Evolutionary conservation across 2,888 invertebrate genomes (phyloP).

Genomic region (Platycheirus albimanus): DNA sequence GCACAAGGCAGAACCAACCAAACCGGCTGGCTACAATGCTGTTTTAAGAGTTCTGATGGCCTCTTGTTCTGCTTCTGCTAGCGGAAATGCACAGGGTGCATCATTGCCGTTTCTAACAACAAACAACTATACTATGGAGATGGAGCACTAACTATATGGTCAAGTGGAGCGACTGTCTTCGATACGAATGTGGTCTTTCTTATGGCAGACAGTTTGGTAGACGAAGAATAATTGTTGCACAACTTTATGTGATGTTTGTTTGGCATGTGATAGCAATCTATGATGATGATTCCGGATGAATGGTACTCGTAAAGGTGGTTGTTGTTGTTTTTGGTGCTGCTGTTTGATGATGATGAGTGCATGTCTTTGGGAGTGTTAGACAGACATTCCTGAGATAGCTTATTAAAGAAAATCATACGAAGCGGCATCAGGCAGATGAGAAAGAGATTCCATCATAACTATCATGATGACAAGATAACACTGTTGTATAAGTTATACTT

Average conservation of each 20-base stretch:
- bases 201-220: conserved; percentile 70
- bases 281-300: conserved; percentile 38
- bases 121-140: no score
- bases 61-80: conserved; percentile 38
- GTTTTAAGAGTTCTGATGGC: conserved; percentile 17
- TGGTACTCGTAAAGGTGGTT: not conserved
- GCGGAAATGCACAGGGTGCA: conserved; percentile 66
- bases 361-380: conserved; percentile 42
- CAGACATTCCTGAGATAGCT: conserved; percentile 48
- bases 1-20: conserved; percentile 12
- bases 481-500: not conserved
- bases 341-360: conserved; percentile 40
- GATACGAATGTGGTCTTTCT: conserved; percentile 10
- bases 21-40: conserved; percentile 6
- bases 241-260: conserved; percentile 69
- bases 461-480: conserved; percentile 12
- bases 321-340: conserved; percentile 5
- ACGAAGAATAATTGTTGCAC: conserved; percentile 70
- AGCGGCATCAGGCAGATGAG: not conserved
- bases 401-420: not conserved
- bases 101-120: conserved; percentile 30
- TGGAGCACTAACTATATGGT: conserved; percentile 49
- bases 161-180: conserved; percentile 64
- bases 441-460: not conserved
- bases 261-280: conserved; percentile 70